phyloP scores from a whole-genome alignment of 2,113 vertebrate genomes.

The Rhynchomys soricoides region DNA sequence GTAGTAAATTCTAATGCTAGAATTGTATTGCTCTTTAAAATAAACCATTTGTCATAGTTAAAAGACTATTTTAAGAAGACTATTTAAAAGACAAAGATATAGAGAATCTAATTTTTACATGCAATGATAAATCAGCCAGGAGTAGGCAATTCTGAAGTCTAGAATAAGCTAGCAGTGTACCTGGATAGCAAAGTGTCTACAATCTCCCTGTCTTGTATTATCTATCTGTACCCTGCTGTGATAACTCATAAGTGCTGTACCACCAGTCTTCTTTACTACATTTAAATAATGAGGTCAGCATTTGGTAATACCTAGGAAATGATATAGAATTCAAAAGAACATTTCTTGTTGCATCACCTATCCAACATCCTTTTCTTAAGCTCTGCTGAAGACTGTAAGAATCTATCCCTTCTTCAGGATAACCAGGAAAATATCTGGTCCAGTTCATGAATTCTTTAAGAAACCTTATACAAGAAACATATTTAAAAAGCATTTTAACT shows the following conservation, averaged over 20 bases:
- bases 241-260: not conserved
- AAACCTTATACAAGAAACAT: not conserved
- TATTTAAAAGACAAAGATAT: not conserved
- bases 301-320: not conserved
- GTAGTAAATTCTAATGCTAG: constrained; percentile 1
- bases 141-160: not conserved
- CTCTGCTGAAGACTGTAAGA: not conserved
- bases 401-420: not conserved
- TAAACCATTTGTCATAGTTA: constrained; percentile 44
- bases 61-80: not conserved
- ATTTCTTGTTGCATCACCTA: not conserved
- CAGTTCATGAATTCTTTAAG: not conserved
- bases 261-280: not conserved
- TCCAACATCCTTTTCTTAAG: not conserved
- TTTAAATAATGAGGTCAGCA: not conserved
- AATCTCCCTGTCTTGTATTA: not conserved
- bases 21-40: constrained; percentile 18
- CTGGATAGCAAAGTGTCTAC: not conserved
- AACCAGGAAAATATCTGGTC: not conserved
- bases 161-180: not conserved
- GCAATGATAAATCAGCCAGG: not conserved
- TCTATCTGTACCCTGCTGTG: not conserved
- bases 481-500: constrained; percentile 60
- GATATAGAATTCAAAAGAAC: not conserved
- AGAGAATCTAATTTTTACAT: not conserved